phyloP scores from a whole-genome alignment of 37 sponge, comb jelly and placozoan species.

The Ephydatia muelleri region DNA sequence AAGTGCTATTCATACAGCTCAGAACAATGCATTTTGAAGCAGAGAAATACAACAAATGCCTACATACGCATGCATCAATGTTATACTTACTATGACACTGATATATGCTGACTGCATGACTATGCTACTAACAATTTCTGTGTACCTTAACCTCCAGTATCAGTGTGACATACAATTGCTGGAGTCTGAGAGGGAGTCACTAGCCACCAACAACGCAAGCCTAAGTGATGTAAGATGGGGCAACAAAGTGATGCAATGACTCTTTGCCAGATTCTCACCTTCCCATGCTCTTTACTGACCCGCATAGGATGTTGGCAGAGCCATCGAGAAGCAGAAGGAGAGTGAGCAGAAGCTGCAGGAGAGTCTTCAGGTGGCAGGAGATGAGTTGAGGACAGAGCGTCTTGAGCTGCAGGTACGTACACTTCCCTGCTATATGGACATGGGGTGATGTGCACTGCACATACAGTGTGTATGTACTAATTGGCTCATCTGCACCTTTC shows the following conservation, averaged over 20 bases:
- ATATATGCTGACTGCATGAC: too few relatives aligned
- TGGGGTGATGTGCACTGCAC: too few relatives aligned
- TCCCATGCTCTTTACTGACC: not conserved
- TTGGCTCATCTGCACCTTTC: not conserved
- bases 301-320: not conserved
- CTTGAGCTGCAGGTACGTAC: slow-evolving; percentile 11
- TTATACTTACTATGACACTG: too few relatives aligned
- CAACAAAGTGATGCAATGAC: too few relatives aligned
- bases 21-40: not conserved
- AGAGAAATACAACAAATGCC: too few relatives aligned
- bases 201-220: not conserved
- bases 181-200: not conserved
- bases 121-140: too few relatives aligned
- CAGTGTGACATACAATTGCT: not conserved
- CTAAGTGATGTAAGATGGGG: not conserved
- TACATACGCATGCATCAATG: too few relatives aligned
- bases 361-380: not conserved
- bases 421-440: not conserved
- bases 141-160: not conserved
- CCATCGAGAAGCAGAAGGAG: not conserved
- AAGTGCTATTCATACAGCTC: not conserved
- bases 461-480: too few relatives aligned
- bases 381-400: not conserved
- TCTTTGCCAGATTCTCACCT: too few relatives aligned
- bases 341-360: not conserved